These are phyloP conservation scores for Pachypeltis micranthus DNA, from an alignment of 1,140 invertebrate genomes.

Conservation along the genomic window DNA sequence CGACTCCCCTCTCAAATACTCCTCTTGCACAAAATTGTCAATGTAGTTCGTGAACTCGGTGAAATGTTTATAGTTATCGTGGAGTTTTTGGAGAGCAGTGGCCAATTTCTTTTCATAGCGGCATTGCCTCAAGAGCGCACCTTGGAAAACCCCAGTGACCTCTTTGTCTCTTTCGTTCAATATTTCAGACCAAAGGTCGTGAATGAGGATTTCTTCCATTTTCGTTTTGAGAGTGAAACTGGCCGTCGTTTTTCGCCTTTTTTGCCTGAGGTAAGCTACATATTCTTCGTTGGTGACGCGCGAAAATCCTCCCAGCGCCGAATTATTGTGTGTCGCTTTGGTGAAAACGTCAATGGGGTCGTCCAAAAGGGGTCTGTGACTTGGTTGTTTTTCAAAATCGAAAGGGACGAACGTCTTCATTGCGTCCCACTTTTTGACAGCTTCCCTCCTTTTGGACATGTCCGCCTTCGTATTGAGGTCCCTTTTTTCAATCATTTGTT, in stretches of 20 bases:
- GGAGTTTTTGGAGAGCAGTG: not conserved
- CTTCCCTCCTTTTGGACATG: not conserved
- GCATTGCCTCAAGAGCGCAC: not conserved
- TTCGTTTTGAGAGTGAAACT: not conserved
- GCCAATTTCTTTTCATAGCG: not conserved
- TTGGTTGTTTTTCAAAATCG: not conserved
- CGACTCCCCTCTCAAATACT: not conserved
- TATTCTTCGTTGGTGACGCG: not conserved
- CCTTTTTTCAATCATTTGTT: not conserved
- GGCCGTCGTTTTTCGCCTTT: not conserved
- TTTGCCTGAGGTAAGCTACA: not conserved
- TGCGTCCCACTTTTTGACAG: not conserved
- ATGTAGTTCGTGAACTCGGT: not conserved
- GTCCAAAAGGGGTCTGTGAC: not conserved
- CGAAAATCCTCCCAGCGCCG: not conserved
- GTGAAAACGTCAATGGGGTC: not conserved
- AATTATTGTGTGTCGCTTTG: not conserved
- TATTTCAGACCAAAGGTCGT: constrained; percentile 8
- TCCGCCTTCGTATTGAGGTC: not conserved
- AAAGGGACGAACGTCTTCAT: not conserved
- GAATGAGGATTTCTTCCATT: constrained; percentile 3
- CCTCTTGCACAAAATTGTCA: not conserved
- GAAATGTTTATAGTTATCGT: constrained; percentile 10
- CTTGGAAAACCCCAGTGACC: not conserved
- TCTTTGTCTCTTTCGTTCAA: not conserved